Evolutionary conservation across 2,888 invertebrate species (phyloP).

Genomic region (Dolichomitus sp.): DNA sequence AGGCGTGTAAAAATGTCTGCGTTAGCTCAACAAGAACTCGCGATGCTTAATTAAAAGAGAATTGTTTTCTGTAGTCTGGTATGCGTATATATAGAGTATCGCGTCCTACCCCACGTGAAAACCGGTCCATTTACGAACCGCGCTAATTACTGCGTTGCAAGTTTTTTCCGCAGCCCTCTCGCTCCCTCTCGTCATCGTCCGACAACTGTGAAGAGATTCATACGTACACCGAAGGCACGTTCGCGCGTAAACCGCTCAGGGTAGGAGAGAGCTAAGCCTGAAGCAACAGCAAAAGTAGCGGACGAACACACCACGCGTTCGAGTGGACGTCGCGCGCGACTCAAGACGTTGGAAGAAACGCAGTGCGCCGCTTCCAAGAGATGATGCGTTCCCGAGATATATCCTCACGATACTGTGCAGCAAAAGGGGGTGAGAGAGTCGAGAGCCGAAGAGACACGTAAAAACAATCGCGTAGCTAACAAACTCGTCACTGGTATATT

Average conservation of each 20-base stretch:
- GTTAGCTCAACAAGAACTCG: conserved; percentile 55
- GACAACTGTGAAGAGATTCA: conserved; percentile 40
- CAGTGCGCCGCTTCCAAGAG: conserved; percentile 18
- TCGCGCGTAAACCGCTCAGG: conserved; percentile 37
- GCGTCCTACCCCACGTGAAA: conserved; percentile 38
- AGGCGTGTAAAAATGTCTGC: conserved; percentile 64
- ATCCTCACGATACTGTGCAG: background rate
- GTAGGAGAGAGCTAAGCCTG: conserved; percentile 14
- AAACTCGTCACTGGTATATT: conserved; percentile 65
- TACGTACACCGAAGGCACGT: conserved; percentile 49
- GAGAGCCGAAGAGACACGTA: conserved; percentile 5
- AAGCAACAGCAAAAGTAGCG: no score
- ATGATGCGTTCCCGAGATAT: conserved; percentile 3
- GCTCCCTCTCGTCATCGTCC: conserved; percentile 29
- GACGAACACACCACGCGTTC: conserved; percentile 24
- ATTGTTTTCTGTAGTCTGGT: conserved; percentile 53
- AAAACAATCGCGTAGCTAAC: conserved; percentile 44
- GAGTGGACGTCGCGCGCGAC: conserved; percentile 28
- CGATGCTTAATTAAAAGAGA: conserved; percentile 66
- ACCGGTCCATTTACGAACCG: conserved; percentile 72
- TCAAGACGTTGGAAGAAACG: conserved; percentile 18
- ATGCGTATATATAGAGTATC: background rate
- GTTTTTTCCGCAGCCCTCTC: conserved; percentile 52
- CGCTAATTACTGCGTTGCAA: conserved; percentile 70
- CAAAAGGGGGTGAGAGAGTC: background rate